A percentile compares a stretch with the other conserved stretches of the same genome.
Evolutionary conservation across 2,888 invertebrate genomes (phyloP).

Genomic region (Melieria picta): DNA sequence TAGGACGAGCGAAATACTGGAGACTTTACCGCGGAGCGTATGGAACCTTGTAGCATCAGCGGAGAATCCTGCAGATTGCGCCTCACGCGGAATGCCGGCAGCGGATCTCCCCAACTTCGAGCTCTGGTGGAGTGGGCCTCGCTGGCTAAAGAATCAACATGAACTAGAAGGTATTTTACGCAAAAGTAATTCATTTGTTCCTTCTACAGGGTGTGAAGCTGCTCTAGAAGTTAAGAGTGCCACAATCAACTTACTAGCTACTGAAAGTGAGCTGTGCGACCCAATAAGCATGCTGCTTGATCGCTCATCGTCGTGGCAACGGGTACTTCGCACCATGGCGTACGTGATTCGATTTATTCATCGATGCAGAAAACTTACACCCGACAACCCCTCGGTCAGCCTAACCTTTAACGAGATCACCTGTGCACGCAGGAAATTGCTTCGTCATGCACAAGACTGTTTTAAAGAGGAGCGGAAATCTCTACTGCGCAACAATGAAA

Average conservation of each 20-base stretch:
- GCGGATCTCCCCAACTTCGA: conserved; percentile 2
- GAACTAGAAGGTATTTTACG: conserved; percentile 3
- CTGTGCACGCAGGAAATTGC: conserved; percentile 7
- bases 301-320: conserved; percentile 18
- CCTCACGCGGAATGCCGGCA: conserved; percentile 24
- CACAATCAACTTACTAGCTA: not conserved
- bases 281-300: conserved; percentile 4
- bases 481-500: not conserved
- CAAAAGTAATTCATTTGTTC: not conserved
- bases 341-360: conserved; percentile 34
- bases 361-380: not conserved
- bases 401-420: conserved; percentile 23
- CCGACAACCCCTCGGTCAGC: not conserved
- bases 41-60: conserved; percentile 25
- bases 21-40: conserved; percentile 14
- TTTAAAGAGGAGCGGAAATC: not conserved
- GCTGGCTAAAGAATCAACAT: conserved; percentile 15
- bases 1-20: conserved; percentile 25
- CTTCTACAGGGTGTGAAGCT: not conserved
- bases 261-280: not conserved
- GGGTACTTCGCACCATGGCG: conserved; percentile 21
- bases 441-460: conserved; percentile 16
- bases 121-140: conserved; percentile 26
- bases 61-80: conserved; percentile 32
- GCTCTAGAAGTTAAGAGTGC: conserved; percentile 3